Percentiles rank a stretch among this genome's conserved stretches.
Conservation (phyloP, 2,888 invertebrate species). For the Rhagonycha lutea region DNA sequence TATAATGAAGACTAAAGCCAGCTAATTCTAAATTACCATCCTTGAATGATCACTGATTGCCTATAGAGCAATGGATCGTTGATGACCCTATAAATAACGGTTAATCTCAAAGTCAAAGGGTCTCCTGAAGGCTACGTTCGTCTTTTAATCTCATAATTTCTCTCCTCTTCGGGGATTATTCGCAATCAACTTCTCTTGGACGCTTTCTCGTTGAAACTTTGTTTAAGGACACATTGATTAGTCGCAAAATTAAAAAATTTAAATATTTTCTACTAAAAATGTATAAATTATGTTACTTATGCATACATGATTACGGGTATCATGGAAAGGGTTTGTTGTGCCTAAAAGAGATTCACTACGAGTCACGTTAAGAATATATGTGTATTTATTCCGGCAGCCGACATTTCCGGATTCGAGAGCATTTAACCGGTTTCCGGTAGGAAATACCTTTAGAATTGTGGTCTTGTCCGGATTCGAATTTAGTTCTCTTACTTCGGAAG, state of each 20-base stretch:
- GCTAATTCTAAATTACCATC: conserved; percentile 53
- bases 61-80: conserved; percentile 49
- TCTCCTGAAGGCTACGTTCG: conserved; percentile 39
- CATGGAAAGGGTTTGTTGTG: conserved; percentile 17
- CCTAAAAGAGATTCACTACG: conserved; percentile 26
- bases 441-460: conserved; percentile 50
- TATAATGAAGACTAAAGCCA: conserved; percentile 31
- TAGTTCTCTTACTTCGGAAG: conserved; percentile 24
- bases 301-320: conserved; percentile 5
- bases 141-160: conserved; percentile 48
- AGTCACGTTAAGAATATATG: conserved; percentile 40
- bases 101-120: conserved; percentile 51
- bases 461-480: conserved; percentile 46
- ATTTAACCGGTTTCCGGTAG: conserved; percentile 52
- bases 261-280: not conserved
- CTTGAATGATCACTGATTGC: conserved; percentile 53
- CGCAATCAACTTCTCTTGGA: conserved; percentile 36
- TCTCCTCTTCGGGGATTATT: conserved; percentile 39
- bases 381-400: conserved; percentile 51
- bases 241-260: not conserved
- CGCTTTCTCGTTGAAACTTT: conserved; percentile 10
- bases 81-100: conserved; percentile 52
- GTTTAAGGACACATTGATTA: conserved; percentile 22
- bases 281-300: not conserved
- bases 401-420: conserved; percentile 51